Percentiles rank a stretch among this genome's conserved stretches.
phyloP scores from a whole-genome alignment of 2,797 vertebrate genomes.

The Miichthys miiuy region DNA sequence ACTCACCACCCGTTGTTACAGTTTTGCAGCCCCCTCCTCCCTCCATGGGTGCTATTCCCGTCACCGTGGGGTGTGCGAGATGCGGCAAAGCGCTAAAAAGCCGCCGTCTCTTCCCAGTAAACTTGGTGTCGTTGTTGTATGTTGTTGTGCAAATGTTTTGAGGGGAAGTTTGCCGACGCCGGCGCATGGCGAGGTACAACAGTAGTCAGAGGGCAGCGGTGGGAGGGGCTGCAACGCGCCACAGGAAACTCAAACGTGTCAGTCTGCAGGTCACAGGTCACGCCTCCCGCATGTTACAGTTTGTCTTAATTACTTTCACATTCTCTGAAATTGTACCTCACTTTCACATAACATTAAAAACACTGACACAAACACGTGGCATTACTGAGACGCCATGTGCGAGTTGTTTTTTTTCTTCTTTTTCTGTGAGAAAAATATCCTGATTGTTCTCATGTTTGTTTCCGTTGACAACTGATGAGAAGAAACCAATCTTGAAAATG shows the following conservation, averaged over 20 bases:
- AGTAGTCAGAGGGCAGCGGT: constrained; percentile 54
- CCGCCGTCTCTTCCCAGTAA: constrained; percentile 58
- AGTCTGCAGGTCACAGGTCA: constrained; percentile 51
- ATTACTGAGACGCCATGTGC: not conserved
- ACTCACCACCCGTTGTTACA: constrained; percentile 66
- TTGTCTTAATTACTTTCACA: constrained; percentile 56
- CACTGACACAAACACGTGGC: constrained; percentile 35
- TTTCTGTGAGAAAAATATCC: not conserved
- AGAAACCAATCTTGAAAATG: not conserved
- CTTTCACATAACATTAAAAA: constrained; percentile 41
- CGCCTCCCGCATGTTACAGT: constrained; percentile 46
- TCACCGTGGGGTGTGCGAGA: constrained; percentile 65
- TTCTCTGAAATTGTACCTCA: constrained; percentile 30
- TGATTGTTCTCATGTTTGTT: not conserved
- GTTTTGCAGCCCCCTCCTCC: constrained; percentile 58
- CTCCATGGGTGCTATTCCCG: constrained; percentile 64
- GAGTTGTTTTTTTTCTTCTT: not conserved
- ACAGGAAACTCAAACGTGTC: constrained; percentile 32
- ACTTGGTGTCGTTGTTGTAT: constrained; percentile 57
- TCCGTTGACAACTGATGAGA: not conserved
- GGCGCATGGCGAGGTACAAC: constrained; percentile 59
- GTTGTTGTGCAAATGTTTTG: constrained; percentile 77
- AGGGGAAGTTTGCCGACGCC: constrained; percentile 66
- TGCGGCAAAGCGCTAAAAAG: constrained; percentile 68
- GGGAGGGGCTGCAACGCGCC: constrained; percentile 23